Percentiles rank a stretch among this genome's conserved stretches.
These are phyloP conservation scores for Melanogrammus aeglefinus DNA, from an alignment of 2,797 vertebrate species.

Conservation along the genomic window DNA sequence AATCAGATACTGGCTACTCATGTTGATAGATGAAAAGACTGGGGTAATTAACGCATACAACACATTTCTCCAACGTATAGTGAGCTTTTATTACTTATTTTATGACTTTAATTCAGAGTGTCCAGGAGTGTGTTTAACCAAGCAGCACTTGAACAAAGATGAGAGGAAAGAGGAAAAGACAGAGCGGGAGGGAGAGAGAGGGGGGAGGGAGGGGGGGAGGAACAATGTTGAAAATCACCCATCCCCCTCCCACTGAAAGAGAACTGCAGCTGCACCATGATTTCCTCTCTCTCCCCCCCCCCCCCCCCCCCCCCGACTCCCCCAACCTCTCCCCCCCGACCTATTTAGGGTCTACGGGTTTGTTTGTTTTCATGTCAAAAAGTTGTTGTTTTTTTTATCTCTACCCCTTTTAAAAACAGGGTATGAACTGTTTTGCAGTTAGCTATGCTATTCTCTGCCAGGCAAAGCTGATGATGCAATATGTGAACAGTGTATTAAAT, in stretches of 20 bases:
- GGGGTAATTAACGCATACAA: no score
- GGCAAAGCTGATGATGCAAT: no score
- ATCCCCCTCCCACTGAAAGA: constrained; percentile 52
- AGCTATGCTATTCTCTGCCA: no score
- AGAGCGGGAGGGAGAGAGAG: constrained; percentile 63
- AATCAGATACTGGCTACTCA: no score
- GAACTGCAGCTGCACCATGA: constrained; percentile 54
- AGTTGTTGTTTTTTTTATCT: constrained; percentile 12
- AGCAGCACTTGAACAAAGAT: constrained; percentile 68
- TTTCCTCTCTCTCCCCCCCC: constrained; percentile 52
- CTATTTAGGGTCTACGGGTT: constrained; percentile 29
- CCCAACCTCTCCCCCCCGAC: constrained; percentile 39
- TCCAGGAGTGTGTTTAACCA: constrained; percentile 42
- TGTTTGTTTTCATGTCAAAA: constrained; percentile 20
- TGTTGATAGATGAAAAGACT: no score
- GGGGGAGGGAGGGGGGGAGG: constrained; percentile 61
- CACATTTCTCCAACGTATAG: not conserved
- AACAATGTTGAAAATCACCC: constrained; percentile 51
- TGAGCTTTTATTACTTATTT: no score
- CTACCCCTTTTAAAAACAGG: not conserved
- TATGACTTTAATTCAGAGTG: constrained; percentile 14
- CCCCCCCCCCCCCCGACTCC: no score
- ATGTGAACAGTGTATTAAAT: constrained; percentile 11
- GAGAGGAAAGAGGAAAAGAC: constrained; percentile 64
- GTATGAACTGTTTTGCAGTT: no score